phyloP scores from a whole-genome alignment of 2,797 vertebrate genomes.

The Pseudochirops corinnae region DNA sequence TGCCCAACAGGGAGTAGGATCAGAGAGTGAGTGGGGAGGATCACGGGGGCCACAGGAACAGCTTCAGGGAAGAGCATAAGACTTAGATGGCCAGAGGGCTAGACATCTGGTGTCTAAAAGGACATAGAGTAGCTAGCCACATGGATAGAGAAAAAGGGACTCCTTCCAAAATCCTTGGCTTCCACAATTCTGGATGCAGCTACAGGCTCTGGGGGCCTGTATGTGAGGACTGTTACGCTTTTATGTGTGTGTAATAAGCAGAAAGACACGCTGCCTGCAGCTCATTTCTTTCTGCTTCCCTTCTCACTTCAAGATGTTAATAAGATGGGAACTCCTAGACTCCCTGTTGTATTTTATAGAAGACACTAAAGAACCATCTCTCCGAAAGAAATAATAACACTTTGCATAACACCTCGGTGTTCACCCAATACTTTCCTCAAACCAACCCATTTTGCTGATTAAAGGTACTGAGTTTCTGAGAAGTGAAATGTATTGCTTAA shows the following conservation, averaged over 20 bases:
- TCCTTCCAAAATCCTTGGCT: background rate
- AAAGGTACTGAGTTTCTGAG: background rate
- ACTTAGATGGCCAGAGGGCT: background rate
- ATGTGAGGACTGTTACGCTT: background rate
- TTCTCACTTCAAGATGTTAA: background rate
- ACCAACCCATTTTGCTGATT: background rate
- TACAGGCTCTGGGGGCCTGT: background rate
- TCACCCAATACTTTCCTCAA: background rate
- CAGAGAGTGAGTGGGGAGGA: slow-evolving; percentile 9
- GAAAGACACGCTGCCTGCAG: background rate
- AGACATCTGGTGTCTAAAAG: background rate
- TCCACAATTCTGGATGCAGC: background rate
- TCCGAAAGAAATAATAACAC: background rate
- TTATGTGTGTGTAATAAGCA: background rate
- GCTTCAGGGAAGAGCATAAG: slow-evolving; percentile 38
- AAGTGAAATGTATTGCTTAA: background rate
- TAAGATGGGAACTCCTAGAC: background rate
- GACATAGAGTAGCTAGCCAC: background rate
- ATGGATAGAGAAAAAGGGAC: background rate
- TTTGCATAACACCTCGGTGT: background rate
- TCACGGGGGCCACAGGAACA: background rate
- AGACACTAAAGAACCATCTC: background rate
- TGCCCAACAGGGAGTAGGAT: slow-evolving; percentile 20
- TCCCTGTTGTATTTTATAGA: background rate
- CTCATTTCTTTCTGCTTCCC: slow-evolving; percentile 5